Percentiles rank a stretch among this genome's conserved stretches.
These are phyloP conservation scores for Petrocephalus schoutedeni DNA, from an alignment of 2,797 vertebrate species.

Conservation along the genomic window DNA sequence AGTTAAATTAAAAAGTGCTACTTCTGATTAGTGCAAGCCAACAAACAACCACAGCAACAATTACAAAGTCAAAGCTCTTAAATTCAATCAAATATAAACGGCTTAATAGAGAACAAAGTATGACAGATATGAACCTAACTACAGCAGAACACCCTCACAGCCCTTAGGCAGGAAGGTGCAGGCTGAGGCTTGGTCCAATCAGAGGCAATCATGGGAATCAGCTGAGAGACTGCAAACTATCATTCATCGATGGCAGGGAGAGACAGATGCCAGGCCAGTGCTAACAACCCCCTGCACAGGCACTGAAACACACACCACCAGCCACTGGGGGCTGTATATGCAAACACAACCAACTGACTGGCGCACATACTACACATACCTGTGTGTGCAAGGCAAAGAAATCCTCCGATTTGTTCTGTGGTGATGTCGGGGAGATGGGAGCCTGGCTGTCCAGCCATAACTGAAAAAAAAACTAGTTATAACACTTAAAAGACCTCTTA, in stretches of 20 bases:
- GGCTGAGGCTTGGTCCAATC: background rate
- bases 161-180: background rate
- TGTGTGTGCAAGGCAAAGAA: slow-evolving; percentile 81
- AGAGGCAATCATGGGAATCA: background rate
- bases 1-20: background rate
- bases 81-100: background rate
- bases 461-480: slow-evolving; percentile 50
- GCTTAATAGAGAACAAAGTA: background rate
- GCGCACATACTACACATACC: slow-evolving; percentile 36
- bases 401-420: slow-evolving; percentile 77
- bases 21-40: background rate
- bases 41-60: background rate
- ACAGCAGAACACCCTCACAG: background rate
- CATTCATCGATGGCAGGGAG: background rate
- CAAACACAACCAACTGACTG: background rate
- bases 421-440: slow-evolving; percentile 62
- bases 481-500: background rate
- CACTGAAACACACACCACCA: background rate
- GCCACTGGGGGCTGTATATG: background rate
- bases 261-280: background rate
- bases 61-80: background rate
- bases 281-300: background rate
- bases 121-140: background rate
- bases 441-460: slow-evolving; percentile 82
- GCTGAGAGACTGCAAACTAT: background rate